Conservation (phyloP, 2,888 invertebrate species). For the Drosophila affinis region DNA sequence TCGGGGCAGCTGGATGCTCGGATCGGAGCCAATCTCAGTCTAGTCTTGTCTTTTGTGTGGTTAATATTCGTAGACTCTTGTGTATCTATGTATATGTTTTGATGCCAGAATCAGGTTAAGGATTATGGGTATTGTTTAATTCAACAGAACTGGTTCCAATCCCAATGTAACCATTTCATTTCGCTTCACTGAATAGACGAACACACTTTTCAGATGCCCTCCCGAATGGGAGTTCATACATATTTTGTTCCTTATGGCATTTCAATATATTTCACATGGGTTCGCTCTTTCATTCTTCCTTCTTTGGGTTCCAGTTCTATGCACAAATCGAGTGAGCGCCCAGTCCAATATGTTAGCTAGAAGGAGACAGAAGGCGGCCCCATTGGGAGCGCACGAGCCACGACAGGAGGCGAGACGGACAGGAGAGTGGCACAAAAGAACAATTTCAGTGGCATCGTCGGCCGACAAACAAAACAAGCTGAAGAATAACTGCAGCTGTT, state of each 20-base stretch:
- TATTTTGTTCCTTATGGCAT: constrained; percentile 17
- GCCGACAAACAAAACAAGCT: constrained; percentile 63
- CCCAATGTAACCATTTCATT: not conserved
- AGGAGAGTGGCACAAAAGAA: constrained; percentile 29
- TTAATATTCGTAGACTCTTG: too few relatives aligned
- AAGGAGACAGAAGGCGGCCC: not conserved
- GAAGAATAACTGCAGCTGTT: constrained; percentile 77
- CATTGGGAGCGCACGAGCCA: constrained; percentile 15
- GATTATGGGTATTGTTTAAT: not conserved
- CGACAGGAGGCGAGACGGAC: not conserved
- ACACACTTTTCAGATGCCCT: constrained; percentile 15
- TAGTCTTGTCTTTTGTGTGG: constrained; percentile 8
- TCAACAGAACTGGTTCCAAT: not conserved
- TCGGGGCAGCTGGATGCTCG: constrained; percentile 16
- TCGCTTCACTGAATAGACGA: not conserved
- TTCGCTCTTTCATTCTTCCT: constrained; percentile 2
- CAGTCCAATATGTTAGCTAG: constrained; percentile 54
- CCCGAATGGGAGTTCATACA: constrained; percentile 21
- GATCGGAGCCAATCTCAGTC: constrained; percentile 12
- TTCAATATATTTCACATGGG: constrained; percentile 27
- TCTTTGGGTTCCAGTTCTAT: constrained; percentile 1
- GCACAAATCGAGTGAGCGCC: not conserved
- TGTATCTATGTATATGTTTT: too few relatives aligned
- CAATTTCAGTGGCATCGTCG: constrained; percentile 39
- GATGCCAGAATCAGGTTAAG: too few relatives aligned